A percentile compares a stretch with the other conserved stretches of the same genome.
These are phyloP conservation scores for Acanthococcus lagerstroemiae DNA, from an alignment of 2,888 invertebrate species.

Conservation along the genomic window DNA sequence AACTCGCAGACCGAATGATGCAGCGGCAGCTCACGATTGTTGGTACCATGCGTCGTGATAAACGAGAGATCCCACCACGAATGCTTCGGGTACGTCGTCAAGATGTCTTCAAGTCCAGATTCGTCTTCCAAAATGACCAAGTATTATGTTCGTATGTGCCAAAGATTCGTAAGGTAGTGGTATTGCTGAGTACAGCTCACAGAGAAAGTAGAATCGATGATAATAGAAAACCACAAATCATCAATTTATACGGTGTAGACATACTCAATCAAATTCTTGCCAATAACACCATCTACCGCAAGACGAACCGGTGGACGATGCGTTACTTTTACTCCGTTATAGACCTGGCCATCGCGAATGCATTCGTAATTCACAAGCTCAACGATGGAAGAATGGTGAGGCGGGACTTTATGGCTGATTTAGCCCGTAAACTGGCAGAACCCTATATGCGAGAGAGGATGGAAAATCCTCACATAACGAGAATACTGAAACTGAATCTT, in stretches of 20 bases:
- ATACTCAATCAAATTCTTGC: too few relatives aligned
- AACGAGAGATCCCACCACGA: constrained; percentile 32
- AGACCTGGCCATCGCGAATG: neutral
- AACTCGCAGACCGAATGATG: neutral
- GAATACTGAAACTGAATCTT: too few relatives aligned
- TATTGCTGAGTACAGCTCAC: neutral
- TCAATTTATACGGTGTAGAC: too few relatives aligned
- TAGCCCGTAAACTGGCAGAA: too few relatives aligned
- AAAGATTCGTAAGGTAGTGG: too few relatives aligned
- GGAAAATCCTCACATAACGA: too few relatives aligned
- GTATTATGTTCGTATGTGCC: neutral
- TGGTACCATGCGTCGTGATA: constrained; percentile 36
- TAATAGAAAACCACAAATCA: neutral
- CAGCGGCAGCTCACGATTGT: neutral
- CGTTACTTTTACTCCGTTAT: too few relatives aligned
- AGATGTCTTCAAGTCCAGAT: neutral
- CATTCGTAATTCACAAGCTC: neutral
- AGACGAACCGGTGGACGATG: neutral
- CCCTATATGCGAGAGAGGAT: too few relatives aligned
- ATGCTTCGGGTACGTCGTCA: neutral
- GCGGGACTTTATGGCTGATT: neutral
- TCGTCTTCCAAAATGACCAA: neutral
- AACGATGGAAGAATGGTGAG: neutral
- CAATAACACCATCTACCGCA: neutral
- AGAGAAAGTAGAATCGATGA: neutral